Conservation (phyloP, 2,888 invertebrate species). For the Thalpophila matura region DNA sequence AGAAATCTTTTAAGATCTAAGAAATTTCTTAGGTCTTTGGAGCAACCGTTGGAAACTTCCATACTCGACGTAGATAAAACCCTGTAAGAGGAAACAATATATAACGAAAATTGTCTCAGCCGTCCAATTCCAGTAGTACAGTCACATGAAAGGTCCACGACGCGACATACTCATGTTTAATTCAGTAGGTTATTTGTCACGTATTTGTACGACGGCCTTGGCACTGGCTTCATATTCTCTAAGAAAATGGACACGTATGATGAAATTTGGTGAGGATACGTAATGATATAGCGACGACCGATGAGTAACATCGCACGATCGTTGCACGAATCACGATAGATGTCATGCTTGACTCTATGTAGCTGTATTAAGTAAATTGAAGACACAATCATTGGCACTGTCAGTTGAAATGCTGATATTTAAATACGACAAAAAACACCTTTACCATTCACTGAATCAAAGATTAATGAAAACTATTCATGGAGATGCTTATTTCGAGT, state of each 20-base stretch:
- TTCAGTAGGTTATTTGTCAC: conserved; percentile 72
- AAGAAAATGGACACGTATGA: conserved; percentile 75
- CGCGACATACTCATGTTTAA: conserved; percentile 72
- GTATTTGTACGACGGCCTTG: conserved; percentile 72
- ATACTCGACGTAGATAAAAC: conserved; percentile 67
- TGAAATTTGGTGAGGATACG: conserved; percentile 57
- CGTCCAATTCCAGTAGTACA: conserved; percentile 70
- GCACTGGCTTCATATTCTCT: conserved; percentile 66
- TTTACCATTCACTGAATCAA: background rate
- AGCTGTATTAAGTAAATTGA: conserved; percentile 16
- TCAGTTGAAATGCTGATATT: background rate
- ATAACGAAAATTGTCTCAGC: conserved; percentile 67
- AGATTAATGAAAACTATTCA: conserved; percentile 1
- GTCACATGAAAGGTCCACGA: conserved; percentile 66
- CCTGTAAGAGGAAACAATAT: conserved; percentile 66
- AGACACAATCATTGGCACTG: background rate
- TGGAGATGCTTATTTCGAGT: too few relatives aligned
- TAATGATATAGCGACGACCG: conserved; percentile 44
- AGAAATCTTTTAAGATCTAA: too few relatives aligned
- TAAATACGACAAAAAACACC: background rate
- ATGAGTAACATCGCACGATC: conserved; percentile 43
- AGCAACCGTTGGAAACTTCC: conserved; percentile 78
- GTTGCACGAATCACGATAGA: conserved; percentile 4
- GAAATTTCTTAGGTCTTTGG: too few relatives aligned
- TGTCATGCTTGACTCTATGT: conserved; percentile 18